A percentile compares a stretch with the other conserved stretches of the same genome.
These are phyloP conservation scores for Lochmaea capreae DNA, from an alignment of 2,888 invertebrate species.

Conservation along the genomic window DNA sequence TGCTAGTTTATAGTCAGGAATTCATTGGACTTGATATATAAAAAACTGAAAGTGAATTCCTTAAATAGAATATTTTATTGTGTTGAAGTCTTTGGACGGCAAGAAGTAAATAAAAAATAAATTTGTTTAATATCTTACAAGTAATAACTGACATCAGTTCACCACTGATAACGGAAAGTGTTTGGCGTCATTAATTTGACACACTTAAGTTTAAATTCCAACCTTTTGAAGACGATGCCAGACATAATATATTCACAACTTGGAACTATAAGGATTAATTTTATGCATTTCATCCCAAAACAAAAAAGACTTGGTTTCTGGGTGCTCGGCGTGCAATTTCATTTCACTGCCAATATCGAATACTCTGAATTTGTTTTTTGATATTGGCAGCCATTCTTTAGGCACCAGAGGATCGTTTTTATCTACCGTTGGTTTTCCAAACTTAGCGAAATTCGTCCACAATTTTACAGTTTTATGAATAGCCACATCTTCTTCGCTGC, in stretches of 20 bases:
- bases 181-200: too few relatives aligned
- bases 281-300: conserved; percentile 54
- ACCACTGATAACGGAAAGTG: too few relatives aligned
- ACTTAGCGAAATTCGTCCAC: conserved; percentile 58
- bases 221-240: too few relatives aligned
- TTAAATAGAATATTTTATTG: too few relatives aligned
- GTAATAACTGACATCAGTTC: too few relatives aligned
- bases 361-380: conserved; percentile 49
- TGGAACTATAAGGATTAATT: conserved; percentile 27
- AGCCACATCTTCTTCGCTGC: conserved; percentile 45
- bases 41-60: too few relatives aligned
- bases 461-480: conserved; percentile 50
- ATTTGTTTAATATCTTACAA: too few relatives aligned
- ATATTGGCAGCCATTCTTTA: conserved; percentile 53
- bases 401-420: conserved; percentile 37
- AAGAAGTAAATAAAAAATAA: too few relatives aligned
- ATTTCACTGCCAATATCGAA: conserved; percentile 56
- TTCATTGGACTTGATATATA: too few relatives aligned
- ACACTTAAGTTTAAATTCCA: too few relatives aligned
- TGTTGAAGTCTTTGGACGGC: too few relatives aligned
- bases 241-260: conserved; percentile 9
- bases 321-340: conserved; percentile 48
- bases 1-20: too few relatives aligned
- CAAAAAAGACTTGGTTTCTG: conserved; percentile 52
- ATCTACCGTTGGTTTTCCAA: conserved; percentile 50